phyloP scores from a whole-genome alignment of 2,888 invertebrate species.

The Tyria jacobaeae region DNA sequence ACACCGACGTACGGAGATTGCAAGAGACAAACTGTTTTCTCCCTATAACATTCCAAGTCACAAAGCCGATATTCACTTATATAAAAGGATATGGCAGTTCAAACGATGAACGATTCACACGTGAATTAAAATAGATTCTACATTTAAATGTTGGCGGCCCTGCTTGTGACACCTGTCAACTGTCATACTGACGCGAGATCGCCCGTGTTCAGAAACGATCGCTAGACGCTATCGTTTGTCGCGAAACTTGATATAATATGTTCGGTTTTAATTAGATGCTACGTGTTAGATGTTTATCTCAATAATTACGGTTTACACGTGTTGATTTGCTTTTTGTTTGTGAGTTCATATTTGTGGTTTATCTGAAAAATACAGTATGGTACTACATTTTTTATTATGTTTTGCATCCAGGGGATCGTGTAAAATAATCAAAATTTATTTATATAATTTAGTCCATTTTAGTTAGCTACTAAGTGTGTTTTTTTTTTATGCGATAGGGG shows the following conservation, averaged over 20 bases:
- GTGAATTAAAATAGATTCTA: constrained; percentile 48
- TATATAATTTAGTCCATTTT: not conserved
- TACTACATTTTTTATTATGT: constrained; percentile 1
- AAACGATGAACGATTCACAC: constrained; percentile 50
- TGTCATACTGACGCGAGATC: constrained; percentile 76
- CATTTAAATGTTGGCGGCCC: constrained; percentile 53
- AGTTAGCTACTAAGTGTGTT: not conserved
- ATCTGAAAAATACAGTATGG: not conserved
- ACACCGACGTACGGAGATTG: not conserved
- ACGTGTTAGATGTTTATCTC: constrained; percentile 52
- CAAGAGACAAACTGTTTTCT: constrained; percentile 2
- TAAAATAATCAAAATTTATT: not conserved
- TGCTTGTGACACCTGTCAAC: constrained; percentile 82
- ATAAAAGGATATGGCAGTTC: constrained; percentile 42
- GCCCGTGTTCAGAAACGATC: constrained; percentile 76
- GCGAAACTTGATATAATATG: constrained; percentile 79
- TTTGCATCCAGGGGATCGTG: not conserved
- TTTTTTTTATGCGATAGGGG: no score
- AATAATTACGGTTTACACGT: constrained; percentile 38
- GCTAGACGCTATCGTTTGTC: constrained; percentile 67
- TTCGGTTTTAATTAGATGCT: constrained; percentile 69
- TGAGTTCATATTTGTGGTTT: not conserved
- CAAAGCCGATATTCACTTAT: constrained; percentile 25
- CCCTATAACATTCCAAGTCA: constrained; percentile 18
- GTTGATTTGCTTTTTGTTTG: constrained; percentile 17